Percentiles rank a stretch among this genome's conserved stretches.
Conservation (phyloP, 2,888 invertebrate genomes). For the Villa cingulata region DNA sequence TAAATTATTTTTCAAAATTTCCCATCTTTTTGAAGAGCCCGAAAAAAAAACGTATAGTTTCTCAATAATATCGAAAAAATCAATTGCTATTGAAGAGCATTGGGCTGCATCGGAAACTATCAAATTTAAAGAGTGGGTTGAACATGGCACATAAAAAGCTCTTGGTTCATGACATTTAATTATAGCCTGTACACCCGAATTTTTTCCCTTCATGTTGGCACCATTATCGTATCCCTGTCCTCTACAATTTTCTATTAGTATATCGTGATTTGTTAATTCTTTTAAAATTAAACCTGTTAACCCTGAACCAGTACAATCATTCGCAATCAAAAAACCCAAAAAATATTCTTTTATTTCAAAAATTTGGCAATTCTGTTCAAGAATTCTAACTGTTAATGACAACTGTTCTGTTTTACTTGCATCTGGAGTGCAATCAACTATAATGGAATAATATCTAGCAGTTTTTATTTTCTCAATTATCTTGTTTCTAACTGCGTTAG, state of each 20-base stretch:
- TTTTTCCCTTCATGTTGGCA: slow-evolving; percentile 19
- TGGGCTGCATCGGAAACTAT: slow-evolving; percentile 22
- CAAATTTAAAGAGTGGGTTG: slow-evolving; percentile 19
- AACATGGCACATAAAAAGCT: slow-evolving; percentile 21
- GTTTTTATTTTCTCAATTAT: neutral
- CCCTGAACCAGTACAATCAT: neutral
- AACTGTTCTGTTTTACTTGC: neutral
- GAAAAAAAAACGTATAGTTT: slow-evolving; percentile 20
- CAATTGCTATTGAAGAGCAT: slow-evolving; percentile 11
- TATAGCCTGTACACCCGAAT: slow-evolving; percentile 19
- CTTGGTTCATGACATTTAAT: slow-evolving; percentile 16
- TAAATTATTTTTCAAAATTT: slow-evolving; percentile 6
- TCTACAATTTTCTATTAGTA: neutral
- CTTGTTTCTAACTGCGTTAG: neutral
- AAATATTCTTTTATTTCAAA: neutral
- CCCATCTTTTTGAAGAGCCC: slow-evolving; percentile 16
- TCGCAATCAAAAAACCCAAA: neutral
- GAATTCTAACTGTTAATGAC: neutral
- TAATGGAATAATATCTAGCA: neutral
- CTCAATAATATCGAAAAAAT: slow-evolving; percentile 18
- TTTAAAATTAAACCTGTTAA: slow-evolving; percentile 5
- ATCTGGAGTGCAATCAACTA: neutral
- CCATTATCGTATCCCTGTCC: slow-evolving; percentile 22
- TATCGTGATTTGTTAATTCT: neutral
- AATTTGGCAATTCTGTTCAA: neutral